Evolutionary conservation across 2,888 invertebrate genomes (phyloP).

Genomic region (Callinectes sapidus): DNA sequence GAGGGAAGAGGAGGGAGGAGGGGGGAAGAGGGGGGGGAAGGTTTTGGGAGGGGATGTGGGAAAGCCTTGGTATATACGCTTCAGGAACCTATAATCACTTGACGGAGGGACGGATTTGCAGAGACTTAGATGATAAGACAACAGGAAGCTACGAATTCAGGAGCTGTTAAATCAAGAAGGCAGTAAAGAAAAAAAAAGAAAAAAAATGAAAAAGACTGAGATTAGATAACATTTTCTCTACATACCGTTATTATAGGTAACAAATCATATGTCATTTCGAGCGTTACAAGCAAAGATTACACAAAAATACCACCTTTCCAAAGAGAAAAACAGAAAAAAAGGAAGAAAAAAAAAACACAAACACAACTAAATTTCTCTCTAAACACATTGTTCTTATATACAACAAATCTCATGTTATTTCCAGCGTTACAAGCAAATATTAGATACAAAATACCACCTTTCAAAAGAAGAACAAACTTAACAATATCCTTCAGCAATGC

Average conservation of each 20-base stretch:
- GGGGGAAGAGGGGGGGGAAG: not conserved
- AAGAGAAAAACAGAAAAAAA: not conserved
- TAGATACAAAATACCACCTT: not conserved
- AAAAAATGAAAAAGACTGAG: not conserved
- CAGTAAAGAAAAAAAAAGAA: not conserved
- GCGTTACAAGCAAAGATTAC: not conserved
- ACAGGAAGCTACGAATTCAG: too few species aligned
- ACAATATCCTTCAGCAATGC: not conserved
- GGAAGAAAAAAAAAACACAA: too few species aligned
- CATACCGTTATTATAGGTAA: not conserved
- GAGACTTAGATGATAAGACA: not conserved
- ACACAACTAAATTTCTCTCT: not conserved
- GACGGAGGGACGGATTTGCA: constrained; percentile 2
- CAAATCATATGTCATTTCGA: not conserved
- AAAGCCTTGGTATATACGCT: not conserved
- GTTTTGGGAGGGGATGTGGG: not conserved
- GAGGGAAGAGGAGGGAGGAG: not conserved
- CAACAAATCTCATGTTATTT: not conserved
- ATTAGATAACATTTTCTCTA: not conserved
- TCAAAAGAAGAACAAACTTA: not conserved
- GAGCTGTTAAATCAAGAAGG: not conserved
- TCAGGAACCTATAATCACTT: constrained; percentile 1
- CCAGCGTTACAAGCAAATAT: not conserved
- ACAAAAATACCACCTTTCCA: not conserved
- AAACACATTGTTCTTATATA: not conserved